These are phyloP conservation scores for Scrobipalpa atriplicella DNA, from an alignment of 2,888 invertebrate species.

Conservation along the genomic window DNA sequence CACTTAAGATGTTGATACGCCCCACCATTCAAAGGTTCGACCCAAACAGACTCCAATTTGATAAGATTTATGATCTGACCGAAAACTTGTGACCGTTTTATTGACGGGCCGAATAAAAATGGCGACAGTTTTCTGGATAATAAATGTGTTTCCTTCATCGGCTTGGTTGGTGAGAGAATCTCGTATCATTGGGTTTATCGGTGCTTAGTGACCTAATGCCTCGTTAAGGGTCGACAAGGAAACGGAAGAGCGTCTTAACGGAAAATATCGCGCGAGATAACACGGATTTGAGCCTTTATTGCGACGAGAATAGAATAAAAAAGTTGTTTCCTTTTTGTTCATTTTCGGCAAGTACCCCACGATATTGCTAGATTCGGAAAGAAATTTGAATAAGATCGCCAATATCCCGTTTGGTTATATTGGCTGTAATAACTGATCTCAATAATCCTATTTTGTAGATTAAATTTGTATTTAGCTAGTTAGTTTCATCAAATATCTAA, in stretches of 20 bases:
- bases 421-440: not conserved
- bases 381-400: not conserved
- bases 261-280: constrained; percentile 28
- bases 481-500: too few species aligned
- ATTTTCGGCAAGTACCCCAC: not conserved
- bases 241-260: constrained; percentile 23
- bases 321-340: constrained; percentile 12
- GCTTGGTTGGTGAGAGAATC: constrained; percentile 12
- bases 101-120: constrained; percentile 28
- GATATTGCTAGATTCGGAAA: not conserved
- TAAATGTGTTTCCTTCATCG: constrained; percentile 32
- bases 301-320: constrained; percentile 23
- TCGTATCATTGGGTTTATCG: constrained; percentile 34
- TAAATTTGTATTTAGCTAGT: too few species aligned
- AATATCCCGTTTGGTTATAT: not conserved
- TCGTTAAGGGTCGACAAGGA: constrained; percentile 32
- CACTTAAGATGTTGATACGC: constrained; percentile 12
- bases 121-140: constrained; percentile 25
- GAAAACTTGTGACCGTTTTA: constrained; percentile 27
- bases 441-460: too few species aligned
- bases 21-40: constrained; percentile 2
- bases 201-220: constrained; percentile 34
- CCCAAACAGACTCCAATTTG: constrained; percentile 21
- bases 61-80: constrained; percentile 24
- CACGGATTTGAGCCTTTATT: constrained; percentile 21